Conservation (phyloP, 2,113 vertebrate genomes). For the Plecotus auritus region DNA sequence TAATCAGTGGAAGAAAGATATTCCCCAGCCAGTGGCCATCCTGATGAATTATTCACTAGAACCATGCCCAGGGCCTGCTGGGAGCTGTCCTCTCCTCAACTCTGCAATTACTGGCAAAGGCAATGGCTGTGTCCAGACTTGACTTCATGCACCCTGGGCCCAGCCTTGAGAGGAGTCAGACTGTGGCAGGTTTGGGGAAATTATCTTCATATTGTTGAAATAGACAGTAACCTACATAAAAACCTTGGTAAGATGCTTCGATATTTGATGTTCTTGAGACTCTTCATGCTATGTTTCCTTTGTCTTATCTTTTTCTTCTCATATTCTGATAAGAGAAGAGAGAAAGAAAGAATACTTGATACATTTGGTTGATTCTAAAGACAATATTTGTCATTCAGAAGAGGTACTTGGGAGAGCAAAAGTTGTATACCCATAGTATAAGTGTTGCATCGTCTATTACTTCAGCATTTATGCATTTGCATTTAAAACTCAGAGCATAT, state of each 20-base stretch:
- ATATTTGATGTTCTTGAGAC: background rate
- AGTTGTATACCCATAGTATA: background rate
- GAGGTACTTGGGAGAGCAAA: background rate
- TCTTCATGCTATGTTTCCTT: background rate
- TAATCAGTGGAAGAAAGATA: constrained; percentile 46
- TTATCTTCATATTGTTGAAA: background rate
- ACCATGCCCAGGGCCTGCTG: background rate
- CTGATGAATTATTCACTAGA: constrained; percentile 61
- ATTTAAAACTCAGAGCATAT: constrained; percentile 33
- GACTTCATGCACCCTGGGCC: background rate
- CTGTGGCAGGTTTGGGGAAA: background rate
- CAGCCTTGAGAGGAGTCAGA: background rate
- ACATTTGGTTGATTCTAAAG: background rate
- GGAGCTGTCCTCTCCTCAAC: background rate
- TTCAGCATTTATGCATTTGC: background rate
- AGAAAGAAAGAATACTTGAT: background rate
- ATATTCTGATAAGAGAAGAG: background rate
- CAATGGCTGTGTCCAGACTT: background rate
- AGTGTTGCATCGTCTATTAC: background rate
- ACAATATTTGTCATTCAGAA: background rate
- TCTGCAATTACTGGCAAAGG: background rate
- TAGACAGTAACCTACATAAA: background rate
- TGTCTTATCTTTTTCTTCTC: background rate
- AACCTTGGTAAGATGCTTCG: background rate
- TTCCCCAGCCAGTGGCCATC: background rate